These are phyloP conservation scores for Cromileptes altivelis DNA, from an alignment of 2,113 vertebrate genomes.

Conservation along the genomic window DNA sequence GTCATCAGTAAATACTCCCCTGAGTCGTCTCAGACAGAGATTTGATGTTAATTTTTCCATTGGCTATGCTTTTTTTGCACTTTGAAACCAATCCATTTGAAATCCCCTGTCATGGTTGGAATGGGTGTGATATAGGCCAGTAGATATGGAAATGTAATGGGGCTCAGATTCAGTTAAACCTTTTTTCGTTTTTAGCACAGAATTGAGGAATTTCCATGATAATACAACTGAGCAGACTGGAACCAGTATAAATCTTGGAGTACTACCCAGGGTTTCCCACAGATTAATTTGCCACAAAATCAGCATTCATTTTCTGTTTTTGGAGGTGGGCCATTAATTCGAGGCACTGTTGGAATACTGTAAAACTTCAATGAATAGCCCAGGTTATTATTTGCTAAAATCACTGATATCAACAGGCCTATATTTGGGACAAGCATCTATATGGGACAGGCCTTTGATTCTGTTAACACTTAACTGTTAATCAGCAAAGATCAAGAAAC, in stretches of 20 bases:
- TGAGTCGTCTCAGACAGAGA: neutral
- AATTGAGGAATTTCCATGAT: slow-evolving; percentile 15
- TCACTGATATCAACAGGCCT: too few species aligned
- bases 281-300: too few species aligned
- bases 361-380: too few species aligned
- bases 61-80: neutral
- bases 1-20: slow-evolving; percentile 27
- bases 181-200: neutral
- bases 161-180: slow-evolving; percentile 12
- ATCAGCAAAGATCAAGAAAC: too few species aligned
- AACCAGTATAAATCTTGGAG: neutral
- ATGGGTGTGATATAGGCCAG: neutral
- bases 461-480: too few species aligned
- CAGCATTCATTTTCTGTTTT: too few species aligned
- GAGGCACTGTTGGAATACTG: too few species aligned
- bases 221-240: slow-evolving; percentile 11
- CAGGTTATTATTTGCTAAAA: too few species aligned
- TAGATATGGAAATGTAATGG: slow-evolving; percentile 15
- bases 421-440: too few species aligned
- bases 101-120: slow-evolving; percentile 26
- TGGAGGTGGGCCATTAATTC: too few species aligned
- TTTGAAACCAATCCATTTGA: slow-evolving; percentile 23
- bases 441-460: too few species aligned
- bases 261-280: too few species aligned
- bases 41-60: slow-evolving; percentile 13